Percentiles rank a stretch among this genome's conserved stretches.
Evolutionary conservation across 2,113 vertebrate genomes (phyloP).

Genomic region (Anhinga rufa): DNA sequence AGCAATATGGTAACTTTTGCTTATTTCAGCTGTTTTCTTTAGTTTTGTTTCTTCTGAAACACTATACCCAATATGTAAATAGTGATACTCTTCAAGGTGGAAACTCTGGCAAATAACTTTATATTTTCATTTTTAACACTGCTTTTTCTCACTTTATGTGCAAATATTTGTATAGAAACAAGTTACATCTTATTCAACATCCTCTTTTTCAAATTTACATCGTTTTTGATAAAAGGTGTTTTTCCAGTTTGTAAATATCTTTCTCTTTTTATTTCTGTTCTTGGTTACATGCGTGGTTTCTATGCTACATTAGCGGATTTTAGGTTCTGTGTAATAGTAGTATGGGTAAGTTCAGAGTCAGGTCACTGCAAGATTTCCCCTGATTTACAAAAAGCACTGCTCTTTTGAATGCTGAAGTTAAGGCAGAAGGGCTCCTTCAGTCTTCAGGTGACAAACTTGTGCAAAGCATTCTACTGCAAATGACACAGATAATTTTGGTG

Average conservation of each 20-base stretch:
- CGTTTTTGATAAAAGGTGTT: neutral
- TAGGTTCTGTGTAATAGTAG: neutral
- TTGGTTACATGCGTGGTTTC: neutral
- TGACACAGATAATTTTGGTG: neutral
- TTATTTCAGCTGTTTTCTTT: neutral
- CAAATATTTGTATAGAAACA: neutral
- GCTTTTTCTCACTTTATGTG: neutral
- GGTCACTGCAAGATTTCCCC: neutral
- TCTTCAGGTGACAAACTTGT: neutral
- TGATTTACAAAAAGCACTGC: neutral
- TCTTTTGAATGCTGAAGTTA: neutral
- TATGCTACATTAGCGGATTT: neutral
- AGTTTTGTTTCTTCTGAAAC: neutral
- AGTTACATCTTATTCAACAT: neutral
- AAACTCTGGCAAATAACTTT: neutral
- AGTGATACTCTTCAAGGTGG: neutral
- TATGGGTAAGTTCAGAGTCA: neutral
- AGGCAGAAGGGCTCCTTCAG: neutral
- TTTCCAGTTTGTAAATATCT: neutral
- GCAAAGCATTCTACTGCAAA: neutral
- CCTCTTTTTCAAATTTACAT: neutral
- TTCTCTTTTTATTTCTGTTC: neutral
- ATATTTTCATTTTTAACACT: neutral
- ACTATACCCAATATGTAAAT: neutral
- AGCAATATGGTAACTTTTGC: constrained; percentile 85